Evolutionary conservation across 2,113 vertebrate genomes (phyloP).

Genomic region (Atractosteus spatula): DNA sequence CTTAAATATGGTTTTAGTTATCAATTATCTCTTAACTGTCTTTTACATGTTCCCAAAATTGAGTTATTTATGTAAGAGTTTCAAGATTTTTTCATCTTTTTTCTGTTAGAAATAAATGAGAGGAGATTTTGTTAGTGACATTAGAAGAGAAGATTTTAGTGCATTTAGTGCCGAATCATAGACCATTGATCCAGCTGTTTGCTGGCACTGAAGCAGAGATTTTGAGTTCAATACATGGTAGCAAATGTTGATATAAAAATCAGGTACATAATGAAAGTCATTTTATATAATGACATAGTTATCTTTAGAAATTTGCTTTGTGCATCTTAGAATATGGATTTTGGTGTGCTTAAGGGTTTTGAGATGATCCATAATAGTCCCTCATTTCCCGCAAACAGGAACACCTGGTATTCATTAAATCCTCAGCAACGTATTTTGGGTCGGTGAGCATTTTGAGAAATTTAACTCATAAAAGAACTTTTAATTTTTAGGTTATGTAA

Average conservation of each 20-base stretch:
- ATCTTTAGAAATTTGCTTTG: too few species aligned
- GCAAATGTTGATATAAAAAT: slow-evolving; percentile 9
- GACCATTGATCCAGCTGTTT: not conserved
- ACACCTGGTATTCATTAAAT: not conserved
- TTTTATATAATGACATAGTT: not conserved
- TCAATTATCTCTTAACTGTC: too few species aligned
- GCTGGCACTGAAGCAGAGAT: not conserved
- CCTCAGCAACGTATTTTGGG: not conserved
- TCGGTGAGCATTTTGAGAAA: not conserved
- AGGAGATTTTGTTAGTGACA: too few species aligned
- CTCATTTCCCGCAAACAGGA: not conserved
- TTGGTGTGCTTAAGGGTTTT: not conserved
- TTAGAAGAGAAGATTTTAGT: too few species aligned
- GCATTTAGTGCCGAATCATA: not conserved
- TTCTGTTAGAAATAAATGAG: too few species aligned
- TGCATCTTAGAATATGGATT: not conserved
- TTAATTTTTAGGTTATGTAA: too few species aligned
- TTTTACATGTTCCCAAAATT: too few species aligned
- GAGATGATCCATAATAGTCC: not conserved
- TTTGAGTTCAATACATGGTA: not conserved
- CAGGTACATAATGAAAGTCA: not conserved
- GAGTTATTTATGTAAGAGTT: too few species aligned
- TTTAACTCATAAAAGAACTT: too few species aligned
- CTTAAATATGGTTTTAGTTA: too few species aligned
- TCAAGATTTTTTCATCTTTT: too few species aligned